phyloP scores from a whole-genome alignment of 2,888 invertebrate species.

The Thecocarcelia acutangulata region DNA sequence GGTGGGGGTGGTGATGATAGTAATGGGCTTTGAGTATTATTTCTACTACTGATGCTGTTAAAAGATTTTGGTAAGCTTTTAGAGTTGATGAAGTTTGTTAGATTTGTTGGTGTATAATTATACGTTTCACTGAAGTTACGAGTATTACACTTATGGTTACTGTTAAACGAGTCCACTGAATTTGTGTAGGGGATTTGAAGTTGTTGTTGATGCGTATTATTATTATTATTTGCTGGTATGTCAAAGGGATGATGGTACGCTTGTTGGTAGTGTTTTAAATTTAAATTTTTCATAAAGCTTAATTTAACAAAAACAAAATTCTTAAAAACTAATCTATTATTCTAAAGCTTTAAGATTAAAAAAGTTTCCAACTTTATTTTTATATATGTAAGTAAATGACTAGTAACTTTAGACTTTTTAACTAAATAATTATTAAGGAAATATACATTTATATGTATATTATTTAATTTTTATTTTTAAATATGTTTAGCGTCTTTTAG shows the following conservation, averaged over 20 bases:
- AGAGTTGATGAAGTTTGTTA: constrained; percentile 10
- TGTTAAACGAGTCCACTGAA: constrained; percentile 7
- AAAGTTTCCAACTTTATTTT: constrained; percentile 5
- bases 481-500: constrained; percentile 64
- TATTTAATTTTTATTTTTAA: constrained; percentile 7
- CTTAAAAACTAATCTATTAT: constrained; percentile 29
- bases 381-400: constrained; percentile 51
- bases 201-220: constrained; percentile 27
- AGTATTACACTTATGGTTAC: constrained; percentile 40
- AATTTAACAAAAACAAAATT: constrained; percentile 50
- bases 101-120: constrained; percentile 32
- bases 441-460: background rate
- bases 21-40: constrained; percentile 13
- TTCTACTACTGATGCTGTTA: background rate
- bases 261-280: constrained; percentile 68
- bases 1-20: constrained; percentile 16
- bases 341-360: constrained; percentile 21
- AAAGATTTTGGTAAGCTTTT: constrained; percentile 36
- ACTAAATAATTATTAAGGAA: background rate
- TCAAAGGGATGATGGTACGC: constrained; percentile 66
- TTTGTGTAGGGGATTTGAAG: constrained; percentile 46
- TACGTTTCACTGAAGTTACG: constrained; percentile 27
- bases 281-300: constrained; percentile 70
- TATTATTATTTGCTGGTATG: constrained; percentile 33
- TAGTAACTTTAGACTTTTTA: constrained; percentile 47